Conservation (phyloP, 2,888 invertebrate species). For the Drosophila neonasuta region DNA sequence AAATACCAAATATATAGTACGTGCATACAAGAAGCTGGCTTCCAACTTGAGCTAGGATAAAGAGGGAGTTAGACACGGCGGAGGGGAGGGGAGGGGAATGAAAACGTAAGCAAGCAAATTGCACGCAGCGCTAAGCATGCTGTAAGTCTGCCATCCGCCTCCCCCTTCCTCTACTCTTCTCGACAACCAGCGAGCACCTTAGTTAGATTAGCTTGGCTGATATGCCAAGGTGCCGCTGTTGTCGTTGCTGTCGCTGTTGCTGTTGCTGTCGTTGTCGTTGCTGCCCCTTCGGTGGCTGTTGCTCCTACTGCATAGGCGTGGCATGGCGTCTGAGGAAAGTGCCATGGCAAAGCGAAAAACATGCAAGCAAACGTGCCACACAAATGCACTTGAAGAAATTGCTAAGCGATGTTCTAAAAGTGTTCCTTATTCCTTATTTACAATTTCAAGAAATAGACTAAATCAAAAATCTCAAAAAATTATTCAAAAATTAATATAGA, state of each 20-base stretch:
- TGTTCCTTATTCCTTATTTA: no score
- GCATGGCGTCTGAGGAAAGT: slow-evolving; percentile 63
- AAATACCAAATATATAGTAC: slow-evolving; percentile 33
- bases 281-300: slow-evolving; percentile 44
- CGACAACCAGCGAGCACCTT: slow-evolving; percentile 15
- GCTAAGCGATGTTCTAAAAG: no score
- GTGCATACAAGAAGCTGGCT: slow-evolving; percentile 28
- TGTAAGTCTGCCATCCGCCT: slow-evolving; percentile 14
- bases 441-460: no score
- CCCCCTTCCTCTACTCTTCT: not conserved
- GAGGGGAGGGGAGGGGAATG: not conserved
- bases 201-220: slow-evolving; percentile 69
- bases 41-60: not conserved
- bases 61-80: not conserved
- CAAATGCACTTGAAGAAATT: slow-evolving; percentile 37
- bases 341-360: slow-evolving; percentile 35
- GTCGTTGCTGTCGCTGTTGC: slow-evolving; percentile 16
- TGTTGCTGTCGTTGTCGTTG: slow-evolving; percentile 21
- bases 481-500: no score
- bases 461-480: no score
- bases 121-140: slow-evolving; percentile 48
- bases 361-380: slow-evolving; percentile 46
- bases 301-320: slow-evolving; percentile 42
- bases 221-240: slow-evolving; percentile 58
- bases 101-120: slow-evolving; percentile 59